These are phyloP conservation scores for Bos indicus DNA, from an alignment of 2,113 vertebrate genomes.

Conservation along the genomic window DNA sequence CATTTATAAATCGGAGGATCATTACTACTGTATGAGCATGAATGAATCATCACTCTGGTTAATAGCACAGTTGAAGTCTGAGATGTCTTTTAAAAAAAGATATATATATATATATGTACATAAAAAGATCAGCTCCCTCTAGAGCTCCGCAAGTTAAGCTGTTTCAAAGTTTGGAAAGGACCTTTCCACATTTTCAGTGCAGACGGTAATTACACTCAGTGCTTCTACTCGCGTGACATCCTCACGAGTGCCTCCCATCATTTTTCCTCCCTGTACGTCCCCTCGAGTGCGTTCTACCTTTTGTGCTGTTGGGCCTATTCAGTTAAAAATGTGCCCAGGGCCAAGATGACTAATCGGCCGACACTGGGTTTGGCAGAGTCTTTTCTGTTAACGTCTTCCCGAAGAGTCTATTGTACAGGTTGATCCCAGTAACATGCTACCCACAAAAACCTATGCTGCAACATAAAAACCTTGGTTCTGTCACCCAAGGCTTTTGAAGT, in stretches of 20 bases:
- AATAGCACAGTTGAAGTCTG: slow-evolving; percentile 48
- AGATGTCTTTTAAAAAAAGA: neutral
- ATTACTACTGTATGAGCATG: slow-evolving; percentile 55
- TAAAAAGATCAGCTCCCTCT: slow-evolving; percentile 54
- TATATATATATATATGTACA: neutral
- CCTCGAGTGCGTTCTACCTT: neutral
- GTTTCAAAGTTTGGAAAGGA: slow-evolving; percentile 18
- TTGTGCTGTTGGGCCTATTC: neutral
- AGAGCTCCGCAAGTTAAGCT: slow-evolving; percentile 26
- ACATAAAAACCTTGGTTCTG: neutral
- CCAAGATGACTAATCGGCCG: neutral
- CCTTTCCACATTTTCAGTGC: neutral
- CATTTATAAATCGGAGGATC: neutral
- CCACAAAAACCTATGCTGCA: neutral
- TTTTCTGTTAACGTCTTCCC: neutral
- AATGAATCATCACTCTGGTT: slow-evolving; percentile 36
- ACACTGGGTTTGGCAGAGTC: neutral
- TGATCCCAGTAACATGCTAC: neutral
- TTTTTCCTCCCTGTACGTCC: neutral
- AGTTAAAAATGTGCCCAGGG: neutral
- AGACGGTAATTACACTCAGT: neutral
- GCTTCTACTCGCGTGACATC: neutral
- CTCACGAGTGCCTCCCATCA: neutral
- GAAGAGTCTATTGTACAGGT: slow-evolving; percentile 20
- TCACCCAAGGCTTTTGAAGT: neutral